Evolutionary conservation across 2,113 vertebrate species (phyloP), one percentile per base, ranked within the genome.

Genomic region (Forbesichthys agassizii): DNA sequence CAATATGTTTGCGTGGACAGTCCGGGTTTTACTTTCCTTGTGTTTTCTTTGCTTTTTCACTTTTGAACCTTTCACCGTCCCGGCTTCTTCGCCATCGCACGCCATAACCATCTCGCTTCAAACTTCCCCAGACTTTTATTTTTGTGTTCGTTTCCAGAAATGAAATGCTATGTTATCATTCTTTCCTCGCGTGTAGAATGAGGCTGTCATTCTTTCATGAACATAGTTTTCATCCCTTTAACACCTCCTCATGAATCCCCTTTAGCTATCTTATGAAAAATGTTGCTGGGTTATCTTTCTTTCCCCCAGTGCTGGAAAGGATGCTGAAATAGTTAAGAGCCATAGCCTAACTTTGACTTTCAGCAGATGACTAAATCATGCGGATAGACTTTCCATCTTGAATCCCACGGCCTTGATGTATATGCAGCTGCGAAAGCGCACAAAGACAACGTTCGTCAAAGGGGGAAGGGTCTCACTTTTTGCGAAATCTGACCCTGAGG

Each of bases 1-100:
- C 62, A 93, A 86, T 52, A 91, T 71, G 83, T 93, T 96, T 14
- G 95, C 94, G 86, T 90, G 87, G 57, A 98, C 96, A 0, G 69
- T 88, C 78, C 96, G 85, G 33, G 89, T 93, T 83, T 91, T 95
- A 64, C 67, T 83, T 71, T 93, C 94, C 80, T 92, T 95, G 74
- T 88, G 90, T 80, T 89, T 94, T 53, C 87, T 91, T 79, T 85
- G 93, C 84, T 89, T 89, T 73, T 84, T 92, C 57, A 61, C 77
- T 77, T 83, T 79, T 4, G 89, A 1, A 51, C 75, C 74, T 65
- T 85, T 88, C 73, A 75, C 81, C 57, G 74, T 90, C 79, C 81
- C 89, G 73, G 83, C 80, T 53, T 87, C 93, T 52, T 74, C 82
- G 49, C 53, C 59, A 69, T 88, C 88, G 73, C 77, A 92, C 87